Evolutionary conservation across 2,797 vertebrate species (phyloP), one percentile per base, ranked within the genome.

Genomic region (Cyprinodon diabolis): DNA sequence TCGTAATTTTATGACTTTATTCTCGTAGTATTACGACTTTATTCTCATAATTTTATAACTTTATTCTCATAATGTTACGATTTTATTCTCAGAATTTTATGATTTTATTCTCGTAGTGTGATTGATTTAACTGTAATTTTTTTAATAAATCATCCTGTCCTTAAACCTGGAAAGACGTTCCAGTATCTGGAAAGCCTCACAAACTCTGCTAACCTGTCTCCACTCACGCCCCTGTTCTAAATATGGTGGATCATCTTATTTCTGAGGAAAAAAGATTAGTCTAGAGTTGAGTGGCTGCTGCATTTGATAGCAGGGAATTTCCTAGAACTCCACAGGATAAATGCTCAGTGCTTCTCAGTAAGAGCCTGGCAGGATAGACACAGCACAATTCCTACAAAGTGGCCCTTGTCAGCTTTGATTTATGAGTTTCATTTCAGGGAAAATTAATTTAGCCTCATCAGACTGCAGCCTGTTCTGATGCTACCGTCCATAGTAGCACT

Each of bases 361-460:
- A 80, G 65, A 30, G 75, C 76, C 83, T 86, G 83, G 86, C 89
- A 86, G 83, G 83, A 86, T 85, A 89, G 87, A 86, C 88, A 79
- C 89, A 87, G 84, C 83, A 76, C 84, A 87, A 76, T 89, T 90
- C 91, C 84, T 75, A 82, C 89, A 91, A 89, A 92, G 91, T 91
- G 91, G 83, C 82, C 85, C 86, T 74, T 89, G 90, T 93, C 92
- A 87, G 76, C 75, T 74, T 78, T 93, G 93, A 94, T 94, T 92
- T 91, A 93, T 90, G 87, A 88, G 47, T 90, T 92, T 91, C 91
- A 93, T 93, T 93, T 86, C 87, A 83, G 83, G 78, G 86, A 84
- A 94, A 94, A 94, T 94, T 91, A 91, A 93, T 93, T 93, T 92
- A 88, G 86, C 79, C 80, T 89, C 88, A 89, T 93, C 90, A 88